phyloP scores from a whole-genome alignment of 2,888 invertebrate genomes.

The Tanytarsus gracilentus region DNA sequence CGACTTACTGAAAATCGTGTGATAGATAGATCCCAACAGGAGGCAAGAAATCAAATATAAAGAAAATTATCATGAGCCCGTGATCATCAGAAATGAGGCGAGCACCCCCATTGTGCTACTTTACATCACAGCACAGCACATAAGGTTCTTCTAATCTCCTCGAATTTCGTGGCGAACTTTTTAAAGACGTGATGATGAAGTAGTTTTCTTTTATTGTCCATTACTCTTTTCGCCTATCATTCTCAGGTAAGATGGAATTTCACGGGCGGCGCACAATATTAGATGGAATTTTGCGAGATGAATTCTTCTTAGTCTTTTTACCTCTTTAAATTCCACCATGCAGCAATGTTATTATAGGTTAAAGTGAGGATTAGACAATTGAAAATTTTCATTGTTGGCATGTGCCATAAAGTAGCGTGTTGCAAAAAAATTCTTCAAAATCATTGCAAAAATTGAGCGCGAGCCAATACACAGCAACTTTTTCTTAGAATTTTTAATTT shows the following conservation, averaged over 20 bases:
- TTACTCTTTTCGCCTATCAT: slow-evolving; percentile 16
- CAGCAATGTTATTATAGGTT: too few species aligned
- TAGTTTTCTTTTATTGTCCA: slow-evolving; percentile 18
- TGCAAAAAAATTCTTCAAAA: too few species aligned
- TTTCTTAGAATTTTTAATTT: too few species aligned
- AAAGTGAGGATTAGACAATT: too few species aligned
- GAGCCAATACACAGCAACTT: too few species aligned
- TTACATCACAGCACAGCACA: slow-evolving; percentile 6
- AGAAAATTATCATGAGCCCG: slow-evolving; percentile 2
- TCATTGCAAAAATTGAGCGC: too few species aligned
- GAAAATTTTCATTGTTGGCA: too few species aligned
- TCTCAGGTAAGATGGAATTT: not conserved
- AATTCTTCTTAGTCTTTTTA: too few species aligned
- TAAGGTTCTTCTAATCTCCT: too few species aligned
- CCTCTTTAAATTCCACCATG: too few species aligned
- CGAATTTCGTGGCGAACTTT: slow-evolving; percentile 2
- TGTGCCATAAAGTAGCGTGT: too few species aligned
- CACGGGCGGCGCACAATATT: not conserved
- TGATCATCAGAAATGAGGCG: slow-evolving; percentile 15
- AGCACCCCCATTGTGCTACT: slow-evolving; percentile 21
- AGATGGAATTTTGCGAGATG: too few species aligned
- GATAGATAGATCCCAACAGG: slow-evolving; percentile 23
- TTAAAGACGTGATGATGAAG: slow-evolving; percentile 23
- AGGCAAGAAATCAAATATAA: slow-evolving; percentile 16
- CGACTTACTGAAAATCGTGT: slow-evolving; percentile 18